These are phyloP conservation scores for Eristalis tenax DNA, from an alignment of 2,888 invertebrate genomes.

Conservation along the genomic window DNA sequence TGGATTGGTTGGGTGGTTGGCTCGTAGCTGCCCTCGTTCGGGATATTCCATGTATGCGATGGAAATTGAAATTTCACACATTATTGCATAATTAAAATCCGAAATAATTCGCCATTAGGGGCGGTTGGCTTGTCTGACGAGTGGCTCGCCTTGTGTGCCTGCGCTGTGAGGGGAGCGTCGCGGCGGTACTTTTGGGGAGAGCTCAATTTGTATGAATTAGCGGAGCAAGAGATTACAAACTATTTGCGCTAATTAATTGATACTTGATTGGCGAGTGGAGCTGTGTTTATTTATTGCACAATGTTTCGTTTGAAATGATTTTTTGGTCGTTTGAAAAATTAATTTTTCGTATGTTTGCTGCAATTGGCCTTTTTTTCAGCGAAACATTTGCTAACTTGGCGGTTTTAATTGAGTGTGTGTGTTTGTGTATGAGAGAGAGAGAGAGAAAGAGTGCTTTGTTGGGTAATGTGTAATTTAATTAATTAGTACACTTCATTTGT, in stretches of 20 bases:
- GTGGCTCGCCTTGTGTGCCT: not conserved
- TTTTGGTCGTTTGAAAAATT: not conserved
- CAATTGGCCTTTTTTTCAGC: not conserved
- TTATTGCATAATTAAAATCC: slow-evolving; percentile 69
- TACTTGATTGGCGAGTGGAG: slow-evolving; percentile 53
- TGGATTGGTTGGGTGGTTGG: not conserved
- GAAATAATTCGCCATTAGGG: slow-evolving; percentile 58
- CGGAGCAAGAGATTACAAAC: slow-evolving; percentile 38
- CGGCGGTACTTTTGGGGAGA: too few relatives aligned
- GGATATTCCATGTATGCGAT: slow-evolving; percentile 54
- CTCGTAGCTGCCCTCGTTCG: not conserved
- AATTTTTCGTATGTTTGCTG: not conserved
- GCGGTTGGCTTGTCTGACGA: slow-evolving; percentile 1
- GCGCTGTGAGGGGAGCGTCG: not conserved
- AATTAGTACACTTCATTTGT: slow-evolving; percentile 27
- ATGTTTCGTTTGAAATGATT: not conserved
- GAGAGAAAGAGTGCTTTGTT: not conserved
- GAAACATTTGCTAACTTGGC: not conserved
- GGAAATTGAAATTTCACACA: slow-evolving; percentile 71
- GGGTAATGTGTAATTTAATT: slow-evolving; percentile 33
- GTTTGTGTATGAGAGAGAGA: too few relatives aligned
- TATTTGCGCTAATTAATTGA: slow-evolving; percentile 64
- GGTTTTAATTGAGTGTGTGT: slow-evolving; percentile 25
- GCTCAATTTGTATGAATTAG: slow-evolving; percentile 55
- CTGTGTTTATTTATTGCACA: slow-evolving; percentile 15